Base-by-base conservation (phyloP, 2,888 invertebrate species). In the Patella ulyssiponensis region DNA sequence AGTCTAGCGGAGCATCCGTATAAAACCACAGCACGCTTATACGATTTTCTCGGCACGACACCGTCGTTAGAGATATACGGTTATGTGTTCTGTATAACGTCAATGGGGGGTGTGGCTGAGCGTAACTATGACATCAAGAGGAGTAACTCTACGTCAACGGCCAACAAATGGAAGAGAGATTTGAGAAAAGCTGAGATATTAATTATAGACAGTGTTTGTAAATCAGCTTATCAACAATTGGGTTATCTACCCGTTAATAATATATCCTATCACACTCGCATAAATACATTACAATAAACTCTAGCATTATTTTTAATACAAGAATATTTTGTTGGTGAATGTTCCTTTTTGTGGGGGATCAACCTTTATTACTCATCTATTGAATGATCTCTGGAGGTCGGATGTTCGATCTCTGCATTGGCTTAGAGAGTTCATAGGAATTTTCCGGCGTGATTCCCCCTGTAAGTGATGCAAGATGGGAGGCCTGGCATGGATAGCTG, bases 101-200 rank as follows among this genome's bases (percentile, higher is more conserved):
- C 64, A 23, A 23, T 23, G 20, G 64, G 64, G 1, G 14, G 11
- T 3, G 11, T 12, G 14, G 23, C 20, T 11, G 64, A 64, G 14
- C 20, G 64, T 12, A 23, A 20, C 12, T 64, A 64, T 14, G 64
- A 73, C 5, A 52, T 64, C 5, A n/a, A 20, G 2, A 33, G 77
- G 12, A 53, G 27, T 15, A 77, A 77, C 69, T 33, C 77, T 20
- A 77, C 64, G 15, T 51, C 52, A 3, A 77, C 77, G 1, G 77
- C 77, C 23, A 52, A 33, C 7, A 73, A 51, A 69, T 77, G 77
- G 77, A 56, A 73, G 20, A 51, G 7, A 17, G 53, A 73, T 7
- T 27, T 77, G 17, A 69, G 58, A 52, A n/a, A n/a, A 7, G 23
- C 17, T 20, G 69, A 52, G 14, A 69, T 72, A 20, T 15, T 44